Conservation (phyloP, 2,113 vertebrate genomes). For the Pongo abelii region DNA sequence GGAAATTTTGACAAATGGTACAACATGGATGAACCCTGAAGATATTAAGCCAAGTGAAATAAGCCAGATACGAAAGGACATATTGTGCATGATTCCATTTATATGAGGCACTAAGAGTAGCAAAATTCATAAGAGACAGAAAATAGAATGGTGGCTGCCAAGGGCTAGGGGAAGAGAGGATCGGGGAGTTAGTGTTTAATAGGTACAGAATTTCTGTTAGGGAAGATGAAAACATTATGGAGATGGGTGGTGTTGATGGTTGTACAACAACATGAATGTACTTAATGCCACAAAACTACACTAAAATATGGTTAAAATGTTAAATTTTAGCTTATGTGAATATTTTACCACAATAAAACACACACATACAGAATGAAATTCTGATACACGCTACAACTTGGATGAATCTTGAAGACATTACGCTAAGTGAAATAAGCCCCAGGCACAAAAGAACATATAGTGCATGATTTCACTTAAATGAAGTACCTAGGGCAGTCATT, state of each 20-base stretch:
- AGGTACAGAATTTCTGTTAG: background rate
- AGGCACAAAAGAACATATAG: background rate
- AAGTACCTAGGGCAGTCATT: background rate
- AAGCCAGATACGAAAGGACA: background rate
- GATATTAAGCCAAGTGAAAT: background rate
- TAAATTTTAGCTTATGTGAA: background rate
- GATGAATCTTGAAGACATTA: background rate
- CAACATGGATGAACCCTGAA: background rate
- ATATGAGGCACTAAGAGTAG: background rate
- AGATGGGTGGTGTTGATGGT: background rate
- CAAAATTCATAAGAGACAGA: background rate
- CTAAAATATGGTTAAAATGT: background rate
- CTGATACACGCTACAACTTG: background rate
- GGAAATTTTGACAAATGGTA: background rate
- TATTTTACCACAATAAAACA: background rate
- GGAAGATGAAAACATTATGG: background rate
- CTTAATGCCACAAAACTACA: background rate
- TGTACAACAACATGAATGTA: background rate
- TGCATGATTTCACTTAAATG: background rate
- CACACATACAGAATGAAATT: background rate
- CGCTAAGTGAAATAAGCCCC: background rate
- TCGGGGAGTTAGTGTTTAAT: background rate
- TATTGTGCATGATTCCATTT: background rate
- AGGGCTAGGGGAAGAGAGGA: background rate
- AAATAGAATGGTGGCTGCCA: background rate